Base-by-base conservation (phyloP, 2,888 invertebrate species). In the Ormyrus nitidulus region DNA sequence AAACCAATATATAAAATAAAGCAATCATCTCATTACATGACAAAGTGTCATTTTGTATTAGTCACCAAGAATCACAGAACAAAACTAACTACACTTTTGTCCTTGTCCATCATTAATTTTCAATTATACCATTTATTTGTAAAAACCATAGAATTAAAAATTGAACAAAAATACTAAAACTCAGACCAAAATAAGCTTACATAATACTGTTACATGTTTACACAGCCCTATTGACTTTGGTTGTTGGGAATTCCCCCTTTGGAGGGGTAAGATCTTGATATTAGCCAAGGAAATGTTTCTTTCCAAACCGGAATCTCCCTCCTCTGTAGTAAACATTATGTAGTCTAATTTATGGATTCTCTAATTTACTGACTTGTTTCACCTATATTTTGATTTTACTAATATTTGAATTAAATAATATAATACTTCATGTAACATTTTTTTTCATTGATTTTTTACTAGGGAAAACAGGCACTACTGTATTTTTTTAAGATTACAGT, bases 301-400 rank as follows among this genome's bases (percentile, higher is more conserved):
- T 68, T 7, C 10, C 8, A 75, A 11, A 46, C 11, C 19, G 11
- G 61, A 68, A 59, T 75, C 68, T 68, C 75, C 46, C 59, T 53
- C 61, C 58, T 70, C 54, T 65, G 11, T 68, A 51, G 66, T 13
- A 51, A 56, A 75, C 13, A 68, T 68, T 68, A 75, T 53, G 53
- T 75, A 75, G 68, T 58, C 11, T 59, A 66, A 75, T 66, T 74
- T 75, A 68, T 68, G 49, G 46, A 53, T 59, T 58, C 13, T 8
- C 34, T 49, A 44, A 51, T 13, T 68, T 46, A 58, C 19, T 64
- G 59, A 9, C 68, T 13, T n/a, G 13, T 6, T 7, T 53, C 10
- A 65, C 10, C 13, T 4, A 66, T 66, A 13, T 51, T 53, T 54
- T 34, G 11, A n/a, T 54, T 71, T 71, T 44, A 71, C 11, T 71